Evolutionary conservation across 2,113 vertebrate species (phyloP).

Genomic region (Stomatorhinus ivindoensis): DNA sequence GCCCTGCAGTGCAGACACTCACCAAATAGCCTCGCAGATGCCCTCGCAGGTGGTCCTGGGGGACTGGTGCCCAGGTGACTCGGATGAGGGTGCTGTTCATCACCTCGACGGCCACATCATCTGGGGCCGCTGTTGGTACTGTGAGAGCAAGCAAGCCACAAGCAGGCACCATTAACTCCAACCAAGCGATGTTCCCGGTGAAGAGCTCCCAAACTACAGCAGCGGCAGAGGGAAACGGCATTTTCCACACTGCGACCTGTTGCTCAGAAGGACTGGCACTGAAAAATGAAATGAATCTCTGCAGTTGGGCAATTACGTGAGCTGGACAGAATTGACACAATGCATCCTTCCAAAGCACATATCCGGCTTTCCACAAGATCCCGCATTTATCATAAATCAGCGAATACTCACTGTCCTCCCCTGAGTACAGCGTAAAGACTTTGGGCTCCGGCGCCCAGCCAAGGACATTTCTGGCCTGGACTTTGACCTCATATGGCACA

Average conservation of each 20-base stretch:
- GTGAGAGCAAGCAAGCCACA: conserved; percentile 1
- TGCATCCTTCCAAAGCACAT: not conserved
- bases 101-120: conserved; percentile 65
- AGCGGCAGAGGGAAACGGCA: not conserved
- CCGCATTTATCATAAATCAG: too few relatives aligned
- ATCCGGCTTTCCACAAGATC: not conserved
- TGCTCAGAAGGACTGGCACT: not conserved
- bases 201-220: not conserved
- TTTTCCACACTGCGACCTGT: not conserved
- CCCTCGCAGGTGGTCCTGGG: conserved; percentile 84
- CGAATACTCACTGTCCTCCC: conserved; percentile 81
- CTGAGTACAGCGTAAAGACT: conserved; percentile 71
- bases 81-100: conserved; percentile 75
- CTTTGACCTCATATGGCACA: conserved; percentile 83
- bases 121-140: conserved; percentile 85
- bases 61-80: conserved; percentile 77
- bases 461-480: conserved; percentile 76
- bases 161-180: not conserved
- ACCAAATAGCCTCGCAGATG: conserved; percentile 92
- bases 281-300: not conserved
- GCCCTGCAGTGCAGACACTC: conserved; percentile 22
- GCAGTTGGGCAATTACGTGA: not conserved
- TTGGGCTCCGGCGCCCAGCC: conserved; percentile 77
- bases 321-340: not conserved
- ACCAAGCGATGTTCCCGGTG: not conserved